Evolutionary conservation across 2,888 invertebrate genomes (phyloP).

Genomic region (Gasteruption jaculator): DNA sequence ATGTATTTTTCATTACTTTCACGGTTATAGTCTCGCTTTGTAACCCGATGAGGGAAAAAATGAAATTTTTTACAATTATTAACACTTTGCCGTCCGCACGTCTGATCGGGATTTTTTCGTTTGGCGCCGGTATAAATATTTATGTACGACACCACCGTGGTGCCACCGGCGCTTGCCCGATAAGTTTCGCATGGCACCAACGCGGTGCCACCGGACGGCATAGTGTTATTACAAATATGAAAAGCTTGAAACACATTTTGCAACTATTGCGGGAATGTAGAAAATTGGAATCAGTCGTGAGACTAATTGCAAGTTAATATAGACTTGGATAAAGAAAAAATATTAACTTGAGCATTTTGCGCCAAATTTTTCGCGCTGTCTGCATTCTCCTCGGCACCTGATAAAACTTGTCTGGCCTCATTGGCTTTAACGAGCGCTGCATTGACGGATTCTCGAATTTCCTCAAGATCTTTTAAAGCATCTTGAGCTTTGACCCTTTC

Average conservation of each 20-base stretch:
- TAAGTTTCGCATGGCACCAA: no score
- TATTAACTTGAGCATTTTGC: slow-evolving; percentile 68
- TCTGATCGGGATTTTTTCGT: no score
- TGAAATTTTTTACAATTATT: no score
- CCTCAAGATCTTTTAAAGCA: slow-evolving; percentile 70
- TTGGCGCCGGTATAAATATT: no score
- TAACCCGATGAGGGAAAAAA: not conserved
- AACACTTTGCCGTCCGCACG: no score
- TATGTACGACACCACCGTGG: no score
- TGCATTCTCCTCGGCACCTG: slow-evolving; percentile 75
- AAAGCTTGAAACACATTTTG: no score
- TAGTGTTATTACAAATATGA: no score
- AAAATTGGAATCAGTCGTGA: not conserved
- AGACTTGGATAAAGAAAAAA: not conserved
- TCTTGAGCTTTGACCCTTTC: slow-evolving; percentile 77
- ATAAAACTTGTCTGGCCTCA: slow-evolving; percentile 68
- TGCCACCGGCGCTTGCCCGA: no score
- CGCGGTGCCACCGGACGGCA: no score
- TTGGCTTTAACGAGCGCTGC: slow-evolving; percentile 69
- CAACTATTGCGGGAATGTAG: slow-evolving; percentile 9
- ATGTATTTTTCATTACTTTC: slow-evolving; percentile 6
- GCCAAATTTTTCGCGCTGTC: slow-evolving; percentile 69
- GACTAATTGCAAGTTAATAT: no score
- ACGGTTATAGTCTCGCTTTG: no score
- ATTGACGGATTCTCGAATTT: slow-evolving; percentile 67